Evolutionary conservation across 2,888 invertebrate genomes (phyloP).

Genomic region (Nowickia ferox): DNA sequence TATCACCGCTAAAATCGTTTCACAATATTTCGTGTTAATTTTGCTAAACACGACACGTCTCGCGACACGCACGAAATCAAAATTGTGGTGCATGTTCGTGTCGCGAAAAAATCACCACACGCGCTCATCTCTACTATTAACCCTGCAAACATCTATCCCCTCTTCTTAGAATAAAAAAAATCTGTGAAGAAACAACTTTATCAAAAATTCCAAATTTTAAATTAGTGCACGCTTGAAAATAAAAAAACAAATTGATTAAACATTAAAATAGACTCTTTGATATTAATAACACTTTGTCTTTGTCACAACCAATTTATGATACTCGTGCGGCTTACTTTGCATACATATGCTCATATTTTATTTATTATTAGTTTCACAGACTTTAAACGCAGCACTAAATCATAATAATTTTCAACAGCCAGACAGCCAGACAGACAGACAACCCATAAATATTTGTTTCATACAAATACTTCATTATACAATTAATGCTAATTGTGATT

Average conservation of each 20-base stretch:
- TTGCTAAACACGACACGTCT: too few relatives aligned
- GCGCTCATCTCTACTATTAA: too few relatives aligned
- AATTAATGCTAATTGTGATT: conserved; percentile 52
- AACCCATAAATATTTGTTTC: conserved; percentile 31
- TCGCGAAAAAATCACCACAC: too few relatives aligned
- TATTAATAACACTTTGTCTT: not conserved
- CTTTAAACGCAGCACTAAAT: conserved; percentile 21
- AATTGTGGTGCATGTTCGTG: too few relatives aligned
- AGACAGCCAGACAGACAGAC: conserved; percentile 16
- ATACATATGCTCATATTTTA: not conserved
- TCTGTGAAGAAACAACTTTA: not conserved
- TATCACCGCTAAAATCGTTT: too few relatives aligned
- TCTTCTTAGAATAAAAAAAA: too few relatives aligned
- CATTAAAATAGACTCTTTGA: not conserved
- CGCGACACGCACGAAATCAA: too few relatives aligned
- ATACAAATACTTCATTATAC: conserved; percentile 28
- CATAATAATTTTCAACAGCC: conserved; percentile 38
- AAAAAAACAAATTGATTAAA: not conserved
- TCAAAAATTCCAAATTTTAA: not conserved
- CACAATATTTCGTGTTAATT: too few relatives aligned
- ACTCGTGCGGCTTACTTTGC: not conserved
- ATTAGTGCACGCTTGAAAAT: not conserved
- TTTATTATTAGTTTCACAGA: conserved; percentile 27
- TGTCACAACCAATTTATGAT: conserved; percentile 9
- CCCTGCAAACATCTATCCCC: too few relatives aligned